phyloP scores from a whole-genome alignment of 2,113 vertebrate genomes.

The Corythoichthys intestinalis region DNA sequence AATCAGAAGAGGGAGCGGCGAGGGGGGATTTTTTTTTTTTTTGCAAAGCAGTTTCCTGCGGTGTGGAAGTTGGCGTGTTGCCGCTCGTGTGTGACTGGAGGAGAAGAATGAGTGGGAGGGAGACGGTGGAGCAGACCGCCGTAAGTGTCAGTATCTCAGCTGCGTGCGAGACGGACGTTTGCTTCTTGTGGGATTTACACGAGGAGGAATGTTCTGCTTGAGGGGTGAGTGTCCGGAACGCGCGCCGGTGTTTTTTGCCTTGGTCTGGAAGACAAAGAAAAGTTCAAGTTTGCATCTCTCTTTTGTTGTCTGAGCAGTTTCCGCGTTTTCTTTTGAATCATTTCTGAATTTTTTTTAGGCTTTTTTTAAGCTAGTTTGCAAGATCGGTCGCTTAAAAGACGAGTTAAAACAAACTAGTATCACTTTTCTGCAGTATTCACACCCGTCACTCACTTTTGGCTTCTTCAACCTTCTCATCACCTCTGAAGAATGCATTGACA shows the following conservation, averaged over 20 bases:
- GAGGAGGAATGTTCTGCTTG: conserved; percentile 64
- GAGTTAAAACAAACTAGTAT: not conserved
- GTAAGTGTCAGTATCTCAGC: conserved; percentile 42
- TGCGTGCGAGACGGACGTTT: conserved; percentile 19
- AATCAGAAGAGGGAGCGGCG: conserved; percentile 15
- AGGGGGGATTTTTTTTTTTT: conserved; percentile 13
- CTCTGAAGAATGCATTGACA: conserved; percentile 7
- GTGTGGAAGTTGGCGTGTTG: conserved; percentile 54
- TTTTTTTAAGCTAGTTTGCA: not conserved
- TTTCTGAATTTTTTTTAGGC: conserved; percentile 14
- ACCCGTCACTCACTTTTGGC: not conserved
- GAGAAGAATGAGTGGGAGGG: conserved; percentile 33
- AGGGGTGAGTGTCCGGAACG: conserved; percentile 57
- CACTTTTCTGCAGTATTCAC: not conserved
- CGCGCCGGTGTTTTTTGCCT: conserved; percentile 6
- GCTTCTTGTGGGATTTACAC: conserved; percentile 21
- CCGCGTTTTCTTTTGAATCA: conserved; percentile 37
- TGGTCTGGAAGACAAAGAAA: conserved; percentile 54
- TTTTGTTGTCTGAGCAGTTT: conserved; percentile 34
- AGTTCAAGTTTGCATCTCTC: conserved; percentile 41
- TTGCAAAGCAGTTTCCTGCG: conserved; percentile 57
- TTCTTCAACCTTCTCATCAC: not conserved
- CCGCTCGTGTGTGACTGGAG: conserved; percentile 36
- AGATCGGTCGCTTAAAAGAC: not conserved
- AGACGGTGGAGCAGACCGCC: conserved; percentile 38